Evolutionary conservation across 2,888 invertebrate genomes (phyloP), one percentile per base, ranked within the genome.

Genomic region (Chironomus riparius): DNA sequence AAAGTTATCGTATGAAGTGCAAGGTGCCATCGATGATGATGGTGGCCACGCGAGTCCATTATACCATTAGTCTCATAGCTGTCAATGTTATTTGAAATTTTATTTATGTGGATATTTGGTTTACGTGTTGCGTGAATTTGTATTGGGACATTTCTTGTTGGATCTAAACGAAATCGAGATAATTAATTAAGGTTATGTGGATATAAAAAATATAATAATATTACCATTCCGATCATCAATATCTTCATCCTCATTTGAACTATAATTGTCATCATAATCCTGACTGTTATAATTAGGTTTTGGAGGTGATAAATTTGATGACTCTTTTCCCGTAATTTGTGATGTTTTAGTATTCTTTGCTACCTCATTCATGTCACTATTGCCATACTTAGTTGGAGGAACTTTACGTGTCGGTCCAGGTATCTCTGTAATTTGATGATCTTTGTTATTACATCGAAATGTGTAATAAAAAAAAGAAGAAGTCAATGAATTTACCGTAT

Each of bases 371-470:
- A 83, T 81, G 81, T 84, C 83, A 47, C 48, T 69, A 78, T 81
- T 81, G 78, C 83, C 85, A 76, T 82, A 82, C 70, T 84, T 83
- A 50, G 87, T 86, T 79, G 86, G 85, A 70, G 87, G 86, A 80
- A 86, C 87, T 80, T 85, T 86, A 77, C 87, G 83, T 61, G 89
- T 88, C 7, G 91, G 89, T 47, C 91, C 91, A n/a, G 91, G 90
- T 79, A 92, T 93, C 85, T 92, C 92, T 93, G 86, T 73, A 47
- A 47, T 12, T 68, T 18, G 38, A 47, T 3, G 50, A 4, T 24
- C 13, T 15, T 24, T 73, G 68, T 62, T 48, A 38, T 38, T 38
- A 38, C 38, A 38, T 70, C 12, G 22, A 4, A 38, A 77, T 47
- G 74, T 65, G 38, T 10, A 74, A 24, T n/a, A n/a, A n/a, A n/a